These are phyloP conservation scores for Narcine bancroftii DNA, from an alignment of 2,113 vertebrate species.

Conservation along the genomic window DNA sequence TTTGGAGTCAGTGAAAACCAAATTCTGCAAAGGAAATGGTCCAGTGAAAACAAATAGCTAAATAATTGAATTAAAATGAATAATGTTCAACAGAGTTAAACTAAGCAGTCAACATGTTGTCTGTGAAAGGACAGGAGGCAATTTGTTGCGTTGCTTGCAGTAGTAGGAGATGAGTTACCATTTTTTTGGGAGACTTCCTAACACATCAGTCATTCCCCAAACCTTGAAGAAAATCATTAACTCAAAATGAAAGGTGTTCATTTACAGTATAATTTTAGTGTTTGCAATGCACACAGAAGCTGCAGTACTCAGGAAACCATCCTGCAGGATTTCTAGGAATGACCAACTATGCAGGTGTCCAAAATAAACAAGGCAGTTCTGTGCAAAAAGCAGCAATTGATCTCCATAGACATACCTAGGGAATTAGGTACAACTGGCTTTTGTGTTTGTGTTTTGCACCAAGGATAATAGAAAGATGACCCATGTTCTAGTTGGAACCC, in stretches of 20 bases:
- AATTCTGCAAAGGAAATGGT: neutral
- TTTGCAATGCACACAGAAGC: neutral
- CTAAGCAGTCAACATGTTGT: neutral
- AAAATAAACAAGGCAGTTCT: neutral
- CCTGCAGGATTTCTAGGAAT: neutral
- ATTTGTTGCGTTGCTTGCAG: neutral
- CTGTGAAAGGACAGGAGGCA: neutral
- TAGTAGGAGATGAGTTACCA: neutral
- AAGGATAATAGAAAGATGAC: neutral
- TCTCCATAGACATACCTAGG: neutral
- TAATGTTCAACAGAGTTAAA: too few relatives aligned
- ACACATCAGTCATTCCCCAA: neutral
- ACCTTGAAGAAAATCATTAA: neutral
- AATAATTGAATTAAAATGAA: neutral
- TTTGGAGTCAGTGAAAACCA: conserved; percentile 1
- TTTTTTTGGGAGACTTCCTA: neutral
- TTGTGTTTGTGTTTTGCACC: neutral
- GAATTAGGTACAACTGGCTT: neutral
- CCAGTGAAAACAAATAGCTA: neutral
- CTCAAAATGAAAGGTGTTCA: neutral
- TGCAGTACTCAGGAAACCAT: neutral
- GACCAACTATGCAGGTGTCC: neutral
- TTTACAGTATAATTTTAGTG: neutral
- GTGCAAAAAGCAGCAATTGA: neutral
- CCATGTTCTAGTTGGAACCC: neutral